Evolutionary conservation across 2,113 vertebrate species (phyloP).

Genomic region (Phaethornis superciliosus): DNA sequence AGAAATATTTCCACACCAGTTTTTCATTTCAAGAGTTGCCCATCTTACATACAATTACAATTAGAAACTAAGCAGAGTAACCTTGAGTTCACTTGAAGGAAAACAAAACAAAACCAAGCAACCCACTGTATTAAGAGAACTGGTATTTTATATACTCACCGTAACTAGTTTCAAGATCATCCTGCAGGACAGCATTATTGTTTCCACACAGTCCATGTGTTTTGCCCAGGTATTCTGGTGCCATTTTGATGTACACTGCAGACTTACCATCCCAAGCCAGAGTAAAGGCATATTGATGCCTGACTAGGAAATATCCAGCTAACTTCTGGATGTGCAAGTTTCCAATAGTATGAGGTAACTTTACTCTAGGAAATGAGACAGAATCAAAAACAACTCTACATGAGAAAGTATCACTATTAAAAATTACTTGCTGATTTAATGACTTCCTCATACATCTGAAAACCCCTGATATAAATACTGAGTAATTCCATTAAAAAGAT

Average conservation of each 20-base stretch:
- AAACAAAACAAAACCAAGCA: too few relatives aligned
- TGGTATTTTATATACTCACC: constrained; percentile 72
- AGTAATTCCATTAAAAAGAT: neutral
- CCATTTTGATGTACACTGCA: constrained; percentile 93
- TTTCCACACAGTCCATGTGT: constrained; percentile 93
- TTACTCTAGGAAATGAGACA: constrained; percentile 73
- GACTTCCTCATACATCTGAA: neutral
- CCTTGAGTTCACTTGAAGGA: neutral
- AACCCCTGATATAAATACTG: neutral
- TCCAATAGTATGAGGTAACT: constrained; percentile 82
- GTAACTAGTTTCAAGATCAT: constrained; percentile 92
- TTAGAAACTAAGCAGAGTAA: neutral
- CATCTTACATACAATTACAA: neutral
- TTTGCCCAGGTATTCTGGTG: constrained; percentile 88
- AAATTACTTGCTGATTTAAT: neutral
- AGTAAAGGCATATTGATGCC: constrained; percentile 86
- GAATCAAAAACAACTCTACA: neutral
- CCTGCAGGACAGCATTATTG: constrained; percentile 90
- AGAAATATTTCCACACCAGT: neutral
- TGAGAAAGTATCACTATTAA: neutral
- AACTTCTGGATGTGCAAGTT: constrained; percentile 85
- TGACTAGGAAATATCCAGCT: constrained; percentile 87
- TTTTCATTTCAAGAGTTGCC: neutral
- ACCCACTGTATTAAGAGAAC: neutral
- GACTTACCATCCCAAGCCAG: constrained; percentile 92